Evolutionary conservation across 1,140 invertebrate species (phyloP).

Genomic region (Drosophila rufa): DNA sequence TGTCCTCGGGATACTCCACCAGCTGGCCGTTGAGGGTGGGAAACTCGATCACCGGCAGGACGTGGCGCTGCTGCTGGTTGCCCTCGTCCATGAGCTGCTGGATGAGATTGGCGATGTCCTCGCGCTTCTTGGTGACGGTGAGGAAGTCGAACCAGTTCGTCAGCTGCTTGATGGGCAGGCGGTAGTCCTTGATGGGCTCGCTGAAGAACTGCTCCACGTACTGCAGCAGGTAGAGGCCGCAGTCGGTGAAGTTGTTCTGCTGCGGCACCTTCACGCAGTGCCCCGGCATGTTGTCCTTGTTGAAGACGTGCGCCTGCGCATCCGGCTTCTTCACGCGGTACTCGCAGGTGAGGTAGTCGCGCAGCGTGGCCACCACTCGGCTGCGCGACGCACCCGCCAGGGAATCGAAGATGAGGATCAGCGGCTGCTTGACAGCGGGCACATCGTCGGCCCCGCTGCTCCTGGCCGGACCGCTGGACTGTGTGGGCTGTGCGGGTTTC

Average conservation of each 20-base stretch:
- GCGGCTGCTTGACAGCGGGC: constrained; percentile 87
- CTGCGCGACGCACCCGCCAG: constrained; percentile 92
- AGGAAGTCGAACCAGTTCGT: constrained; percentile 93
- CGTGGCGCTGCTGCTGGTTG: constrained; percentile 86
- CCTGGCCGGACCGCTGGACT: constrained; percentile 31
- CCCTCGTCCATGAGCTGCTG: constrained; percentile 89
- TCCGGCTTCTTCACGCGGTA: constrained; percentile 91
- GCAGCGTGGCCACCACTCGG: constrained; percentile 93
- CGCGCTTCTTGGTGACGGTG: constrained; percentile 91
- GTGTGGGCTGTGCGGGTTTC: constrained; percentile 1
- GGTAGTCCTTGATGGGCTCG: constrained; percentile 91
- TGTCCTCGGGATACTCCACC: constrained; percentile 74
- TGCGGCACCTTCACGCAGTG: constrained; percentile 95
- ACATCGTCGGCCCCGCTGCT: constrained; percentile 38
- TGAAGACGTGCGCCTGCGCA: constrained; percentile 87
- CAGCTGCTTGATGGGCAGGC: constrained; percentile 90
- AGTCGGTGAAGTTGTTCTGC: constrained; percentile 98
- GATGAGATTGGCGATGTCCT: constrained; percentile 91
- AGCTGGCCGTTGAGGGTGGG: constrained; percentile 88
- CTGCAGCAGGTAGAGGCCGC: constrained; percentile 97
- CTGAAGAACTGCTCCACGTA: constrained; percentile 98
- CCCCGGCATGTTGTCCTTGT: constrained; percentile 93
- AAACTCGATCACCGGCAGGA: constrained; percentile 88
- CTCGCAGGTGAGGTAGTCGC: constrained; percentile 96
- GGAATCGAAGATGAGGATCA: constrained; percentile 98